Conservation (phyloP, 1,140 invertebrate genomes). For the Ceratosolen fusciceps region DNA sequence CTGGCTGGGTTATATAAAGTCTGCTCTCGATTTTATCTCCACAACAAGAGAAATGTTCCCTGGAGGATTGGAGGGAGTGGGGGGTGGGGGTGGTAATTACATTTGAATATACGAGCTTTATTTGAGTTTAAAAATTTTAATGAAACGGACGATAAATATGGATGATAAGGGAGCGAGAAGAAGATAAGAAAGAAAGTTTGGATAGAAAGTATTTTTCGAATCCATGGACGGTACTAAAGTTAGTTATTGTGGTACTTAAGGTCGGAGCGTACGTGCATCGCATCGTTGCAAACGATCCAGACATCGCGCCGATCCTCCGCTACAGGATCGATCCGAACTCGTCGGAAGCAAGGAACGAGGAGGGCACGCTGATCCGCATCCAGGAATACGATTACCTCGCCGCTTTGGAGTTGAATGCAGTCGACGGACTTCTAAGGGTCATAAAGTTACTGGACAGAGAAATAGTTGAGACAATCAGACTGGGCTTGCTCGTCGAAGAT, state of each 20-base stretch:
- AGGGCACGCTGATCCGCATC: conserved; percentile 78
- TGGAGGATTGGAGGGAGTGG: too few relatives aligned
- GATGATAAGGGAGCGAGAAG: too few relatives aligned
- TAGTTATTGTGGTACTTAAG: conserved; percentile 61
- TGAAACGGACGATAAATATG: too few relatives aligned
- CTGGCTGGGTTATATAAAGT: too few relatives aligned
- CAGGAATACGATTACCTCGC: conserved; percentile 81
- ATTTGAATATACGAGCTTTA: too few relatives aligned
- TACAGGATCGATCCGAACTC: conserved; percentile 80
- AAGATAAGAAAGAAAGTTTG: too few relatives aligned
- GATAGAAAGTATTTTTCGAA: too few relatives aligned
- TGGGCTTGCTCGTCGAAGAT: conserved; percentile 87
- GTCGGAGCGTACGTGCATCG: conserved; percentile 80
- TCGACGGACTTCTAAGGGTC: conserved; percentile 80
- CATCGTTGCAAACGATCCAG: conserved; percentile 83
- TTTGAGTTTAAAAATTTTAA: too few relatives aligned
- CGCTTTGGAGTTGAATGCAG: conserved; percentile 81
- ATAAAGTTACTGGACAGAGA: conserved; percentile 85
- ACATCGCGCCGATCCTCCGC: conserved; percentile 81
- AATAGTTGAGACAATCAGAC: conserved; percentile 83
- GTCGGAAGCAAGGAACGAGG: conserved; percentile 85
- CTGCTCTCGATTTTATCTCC: too few relatives aligned
- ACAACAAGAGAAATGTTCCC: too few relatives aligned
- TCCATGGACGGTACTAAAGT: not conserved
- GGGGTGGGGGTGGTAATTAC: too few relatives aligned